These are phyloP conservation scores for Andricus grossulariae DNA, from an alignment of 1,140 invertebrate species.

Conservation along the genomic window DNA sequence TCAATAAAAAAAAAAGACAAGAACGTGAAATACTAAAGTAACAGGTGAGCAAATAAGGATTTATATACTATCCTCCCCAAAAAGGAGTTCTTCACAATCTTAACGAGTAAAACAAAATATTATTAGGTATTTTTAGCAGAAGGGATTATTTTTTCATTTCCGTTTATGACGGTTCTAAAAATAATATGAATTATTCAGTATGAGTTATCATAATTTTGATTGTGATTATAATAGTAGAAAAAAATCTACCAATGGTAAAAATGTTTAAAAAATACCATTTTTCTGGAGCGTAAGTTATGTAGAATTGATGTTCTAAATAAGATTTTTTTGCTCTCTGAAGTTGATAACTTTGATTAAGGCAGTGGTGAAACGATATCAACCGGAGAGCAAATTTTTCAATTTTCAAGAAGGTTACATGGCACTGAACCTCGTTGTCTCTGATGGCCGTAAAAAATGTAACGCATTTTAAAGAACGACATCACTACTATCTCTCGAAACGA, in stretches of 20 bases:
- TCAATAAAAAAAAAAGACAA: background rate
- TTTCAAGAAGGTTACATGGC: background rate
- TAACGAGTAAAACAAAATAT: background rate
- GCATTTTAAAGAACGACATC: background rate
- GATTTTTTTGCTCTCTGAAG: background rate
- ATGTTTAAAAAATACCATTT: too few species aligned
- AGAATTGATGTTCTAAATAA: background rate
- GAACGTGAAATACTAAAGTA: background rate
- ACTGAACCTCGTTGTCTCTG: background rate
- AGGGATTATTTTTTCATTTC: too few species aligned
- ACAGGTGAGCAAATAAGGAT: background rate
- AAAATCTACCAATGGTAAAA: too few species aligned
- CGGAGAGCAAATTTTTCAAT: conserved; percentile 2
- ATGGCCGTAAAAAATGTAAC: background rate
- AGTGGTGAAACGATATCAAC: background rate
- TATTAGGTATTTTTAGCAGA: background rate
- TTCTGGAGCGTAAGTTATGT: too few species aligned
- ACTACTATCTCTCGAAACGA: background rate
- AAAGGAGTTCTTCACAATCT: background rate
- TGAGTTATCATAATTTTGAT: too few species aligned
- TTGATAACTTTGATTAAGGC: background rate
- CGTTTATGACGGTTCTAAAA: too few species aligned
- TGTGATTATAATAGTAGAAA: too few species aligned
- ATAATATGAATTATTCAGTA: too few species aligned
- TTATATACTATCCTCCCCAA: background rate